Evolutionary conservation across 2,113 vertebrate species (phyloP).

Genomic region (Emberiza fucata): DNA sequence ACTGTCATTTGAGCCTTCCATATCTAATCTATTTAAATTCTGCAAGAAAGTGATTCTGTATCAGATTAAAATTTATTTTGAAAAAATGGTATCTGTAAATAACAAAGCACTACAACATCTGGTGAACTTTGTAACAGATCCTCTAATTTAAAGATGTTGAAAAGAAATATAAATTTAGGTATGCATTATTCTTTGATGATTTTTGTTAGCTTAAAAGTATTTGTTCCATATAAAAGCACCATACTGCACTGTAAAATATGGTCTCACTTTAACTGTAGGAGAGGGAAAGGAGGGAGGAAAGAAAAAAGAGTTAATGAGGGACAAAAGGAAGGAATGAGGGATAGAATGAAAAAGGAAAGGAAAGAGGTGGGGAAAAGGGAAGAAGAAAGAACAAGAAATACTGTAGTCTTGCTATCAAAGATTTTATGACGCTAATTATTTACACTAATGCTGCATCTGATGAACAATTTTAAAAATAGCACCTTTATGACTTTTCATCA

Average conservation of each 20-base stretch:
- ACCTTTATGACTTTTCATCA: background rate
- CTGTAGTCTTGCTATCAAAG: background rate
- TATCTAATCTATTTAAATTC: background rate
- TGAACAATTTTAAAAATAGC: background rate
- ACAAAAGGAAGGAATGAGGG: too few relatives aligned
- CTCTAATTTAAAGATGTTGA: background rate
- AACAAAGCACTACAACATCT: background rate
- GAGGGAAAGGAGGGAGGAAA: background rate
- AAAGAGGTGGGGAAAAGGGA: background rate
- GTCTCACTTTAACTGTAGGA: background rate
- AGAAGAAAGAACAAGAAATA: background rate
- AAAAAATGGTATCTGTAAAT: background rate
- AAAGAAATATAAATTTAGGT: background rate
- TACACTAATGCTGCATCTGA: background rate
- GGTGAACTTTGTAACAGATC: rapidly evolving
- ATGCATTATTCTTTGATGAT: background rate
- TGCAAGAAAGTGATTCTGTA: background rate
- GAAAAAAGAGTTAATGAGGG: background rate
- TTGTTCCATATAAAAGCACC: background rate
- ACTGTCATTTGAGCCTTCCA: background rate
- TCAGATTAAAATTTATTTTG: background rate
- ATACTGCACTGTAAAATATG: background rate
- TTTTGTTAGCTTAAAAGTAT: background rate
- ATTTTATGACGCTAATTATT: rapidly evolving
- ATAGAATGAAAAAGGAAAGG: background rate